Conservation (phyloP, 1,140 invertebrate species). For the Sitophilus oryzae region DNA sequence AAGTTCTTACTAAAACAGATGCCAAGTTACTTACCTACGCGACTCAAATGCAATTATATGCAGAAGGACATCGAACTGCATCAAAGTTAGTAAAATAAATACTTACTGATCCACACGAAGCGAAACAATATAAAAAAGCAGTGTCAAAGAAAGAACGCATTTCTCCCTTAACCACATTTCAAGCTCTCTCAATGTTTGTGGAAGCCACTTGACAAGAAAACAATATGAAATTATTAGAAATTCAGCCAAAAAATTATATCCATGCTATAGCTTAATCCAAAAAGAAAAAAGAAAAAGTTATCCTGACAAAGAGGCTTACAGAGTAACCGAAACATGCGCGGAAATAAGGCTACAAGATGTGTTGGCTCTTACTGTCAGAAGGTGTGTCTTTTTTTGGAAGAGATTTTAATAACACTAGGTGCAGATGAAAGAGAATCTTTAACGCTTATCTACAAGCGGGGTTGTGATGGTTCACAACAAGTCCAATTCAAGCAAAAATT, state of each 20-base stretch:
- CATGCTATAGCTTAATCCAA: conserved; percentile 32
- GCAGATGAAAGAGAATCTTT: not conserved
- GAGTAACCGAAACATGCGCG: conserved; percentile 32
- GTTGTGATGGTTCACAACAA: not conserved
- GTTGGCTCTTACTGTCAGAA: conserved; percentile 32
- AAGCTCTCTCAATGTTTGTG: conserved; percentile 35
- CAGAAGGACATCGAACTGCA: conserved; percentile 28
- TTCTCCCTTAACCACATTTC: conserved; percentile 22
- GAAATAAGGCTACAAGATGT: conserved; percentile 37
- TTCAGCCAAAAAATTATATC: conserved; percentile 30
- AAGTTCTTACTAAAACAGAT: too few relatives aligned
- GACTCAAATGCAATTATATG: conserved; percentile 13
- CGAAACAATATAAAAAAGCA: conserved; percentile 31
- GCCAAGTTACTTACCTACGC: too few relatives aligned
- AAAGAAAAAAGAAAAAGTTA: conserved; percentile 37
- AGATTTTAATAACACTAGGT: too few relatives aligned
- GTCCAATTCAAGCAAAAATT: not conserved
- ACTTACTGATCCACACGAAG: conserved; percentile 25
- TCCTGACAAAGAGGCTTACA: conserved; percentile 24
- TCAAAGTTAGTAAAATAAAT: conserved; percentile 28
- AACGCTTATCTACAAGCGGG: not conserved
- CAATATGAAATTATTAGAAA: conserved; percentile 34
- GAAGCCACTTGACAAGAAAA: conserved; percentile 31
- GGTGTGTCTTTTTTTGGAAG: conserved; percentile 32
- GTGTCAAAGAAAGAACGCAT: conserved; percentile 1